phyloP scores from a whole-genome alignment of 2,888 invertebrate species.

The Danaus chrysippus region DNA sequence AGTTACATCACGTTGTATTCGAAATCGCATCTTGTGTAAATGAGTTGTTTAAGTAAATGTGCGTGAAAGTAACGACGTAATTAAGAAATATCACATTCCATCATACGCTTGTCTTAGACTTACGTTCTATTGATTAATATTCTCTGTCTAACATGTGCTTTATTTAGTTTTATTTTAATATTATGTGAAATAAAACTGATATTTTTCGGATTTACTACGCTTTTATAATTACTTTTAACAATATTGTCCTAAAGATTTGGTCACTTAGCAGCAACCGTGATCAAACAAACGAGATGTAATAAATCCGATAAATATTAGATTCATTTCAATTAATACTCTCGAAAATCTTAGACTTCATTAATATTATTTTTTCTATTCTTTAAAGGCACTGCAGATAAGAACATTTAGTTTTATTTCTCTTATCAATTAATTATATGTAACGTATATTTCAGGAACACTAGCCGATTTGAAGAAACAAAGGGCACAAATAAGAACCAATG shows the following conservation, averaged over 20 bases:
- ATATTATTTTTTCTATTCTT: no score
- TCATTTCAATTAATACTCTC: no score
- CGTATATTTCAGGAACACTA: constrained; percentile 82
- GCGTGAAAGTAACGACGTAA: constrained; percentile 46
- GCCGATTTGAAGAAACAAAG: constrained; percentile 96
- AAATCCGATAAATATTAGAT: no score
- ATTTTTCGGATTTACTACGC: no score
- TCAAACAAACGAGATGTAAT: no score
- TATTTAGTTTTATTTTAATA: neutral
- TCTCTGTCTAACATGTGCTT: neutral
- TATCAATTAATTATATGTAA: neutral
- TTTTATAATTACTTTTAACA: no score
- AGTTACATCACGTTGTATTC: constrained; percentile 31
- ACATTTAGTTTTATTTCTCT: neutral
- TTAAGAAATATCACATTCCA: constrained; percentile 40
- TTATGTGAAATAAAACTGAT: no score
- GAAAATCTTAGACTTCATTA: no score
- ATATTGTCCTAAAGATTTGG: no score
- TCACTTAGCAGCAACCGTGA: no score
- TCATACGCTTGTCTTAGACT: constrained; percentile 31
- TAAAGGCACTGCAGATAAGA: no score
- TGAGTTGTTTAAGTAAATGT: constrained; percentile 43
- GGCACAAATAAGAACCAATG: constrained; percentile 86
- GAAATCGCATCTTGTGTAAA: constrained; percentile 38
- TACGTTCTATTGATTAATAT: constrained; percentile 6